Base-by-base conservation (phyloP, 2,888 invertebrate genomes). In the Leptogaster cylindrica region DNA sequence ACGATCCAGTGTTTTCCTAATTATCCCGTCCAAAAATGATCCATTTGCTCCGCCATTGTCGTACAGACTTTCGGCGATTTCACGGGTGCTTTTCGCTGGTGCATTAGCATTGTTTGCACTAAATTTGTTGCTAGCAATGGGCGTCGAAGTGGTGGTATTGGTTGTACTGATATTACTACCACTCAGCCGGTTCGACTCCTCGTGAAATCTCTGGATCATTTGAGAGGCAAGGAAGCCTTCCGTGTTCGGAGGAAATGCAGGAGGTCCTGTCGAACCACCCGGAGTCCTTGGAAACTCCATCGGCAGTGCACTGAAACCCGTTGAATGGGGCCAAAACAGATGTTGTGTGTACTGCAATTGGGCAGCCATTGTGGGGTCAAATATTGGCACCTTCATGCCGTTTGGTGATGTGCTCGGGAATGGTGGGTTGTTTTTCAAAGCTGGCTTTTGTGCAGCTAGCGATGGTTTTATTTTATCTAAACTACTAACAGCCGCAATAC, bases 161-260 rank as follows among this genome's bases (percentile, higher is more conserved):
- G 63, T 27, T 52, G 65, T 39, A 23, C 12, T 33, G 18, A 20
- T 36, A n/a, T 33, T 36, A 23, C 69, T 76, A 31, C 78, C 70
- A 78, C 75, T 72, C 81, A 79, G 72, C 0, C 76, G 71, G 66
- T 85, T 82, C 63, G 85, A 85, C 70, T 91, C 90, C 75, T 92
- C 91, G 74, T 91, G 89, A 70, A 91, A 82, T 67, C 90, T 85
- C 73, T 91, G 89, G 85, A 92, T 89, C 86, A 91, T 88, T 76
- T 91, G 91, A 63, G 90, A 88, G 33, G 91, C 90, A 69, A 87
- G 85, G 81, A 90, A 89, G 71, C 86, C 83, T 71, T 91, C 91
- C 4, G 88, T 86, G 73, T 87, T 71, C 7, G 70, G 28, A 25
- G 70, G 52, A n/a, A 69, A 71, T 31, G 82, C 81, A 67, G 82